Conservation (phyloP, 1,140 invertebrate species). For the Scaptodrosophila lebanonensis region DNA sequence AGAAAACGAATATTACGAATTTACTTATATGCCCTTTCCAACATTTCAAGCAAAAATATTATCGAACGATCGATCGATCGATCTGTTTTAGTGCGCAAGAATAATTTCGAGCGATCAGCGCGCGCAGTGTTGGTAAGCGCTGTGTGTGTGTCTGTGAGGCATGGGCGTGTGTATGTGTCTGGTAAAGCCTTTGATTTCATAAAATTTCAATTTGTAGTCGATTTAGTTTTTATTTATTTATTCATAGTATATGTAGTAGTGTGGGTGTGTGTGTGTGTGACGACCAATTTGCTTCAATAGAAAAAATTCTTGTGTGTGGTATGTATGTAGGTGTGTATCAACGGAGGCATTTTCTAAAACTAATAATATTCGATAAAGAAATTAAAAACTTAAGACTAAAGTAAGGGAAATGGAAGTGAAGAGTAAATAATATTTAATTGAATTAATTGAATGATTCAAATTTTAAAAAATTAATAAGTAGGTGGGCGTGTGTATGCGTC, state of each 20-base stretch:
- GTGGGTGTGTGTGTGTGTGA: conserved; percentile 9
- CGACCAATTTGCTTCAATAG: conserved; percentile 40
- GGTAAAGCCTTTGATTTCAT: no score
- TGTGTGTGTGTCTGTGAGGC: no score
- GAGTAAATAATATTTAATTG: conserved; percentile 28
- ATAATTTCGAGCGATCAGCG: no score
- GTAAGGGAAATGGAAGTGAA: conserved; percentile 24
- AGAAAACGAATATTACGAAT: no score
- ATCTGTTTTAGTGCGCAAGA: no score
- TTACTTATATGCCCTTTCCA: no score
- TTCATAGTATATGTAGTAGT: background rate
- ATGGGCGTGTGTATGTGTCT: no score
- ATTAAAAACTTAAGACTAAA: conserved; percentile 41
- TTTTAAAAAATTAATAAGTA: conserved; percentile 1
- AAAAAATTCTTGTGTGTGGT: conserved; percentile 13
- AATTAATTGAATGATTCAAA: conserved; percentile 25
- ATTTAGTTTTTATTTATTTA: background rate
- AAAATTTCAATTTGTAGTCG: no score
- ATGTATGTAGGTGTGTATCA: conserved; percentile 30
- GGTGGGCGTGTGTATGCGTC: conserved; percentile 38
- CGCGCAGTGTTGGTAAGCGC: no score
- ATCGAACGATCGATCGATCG: no score
- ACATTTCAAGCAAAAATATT: no score
- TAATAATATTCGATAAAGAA: conserved; percentile 26
- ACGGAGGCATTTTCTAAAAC: conserved; percentile 54